Base-by-base conservation (phyloP, 2,113 vertebrate species). In the Indicator maculatus region DNA sequence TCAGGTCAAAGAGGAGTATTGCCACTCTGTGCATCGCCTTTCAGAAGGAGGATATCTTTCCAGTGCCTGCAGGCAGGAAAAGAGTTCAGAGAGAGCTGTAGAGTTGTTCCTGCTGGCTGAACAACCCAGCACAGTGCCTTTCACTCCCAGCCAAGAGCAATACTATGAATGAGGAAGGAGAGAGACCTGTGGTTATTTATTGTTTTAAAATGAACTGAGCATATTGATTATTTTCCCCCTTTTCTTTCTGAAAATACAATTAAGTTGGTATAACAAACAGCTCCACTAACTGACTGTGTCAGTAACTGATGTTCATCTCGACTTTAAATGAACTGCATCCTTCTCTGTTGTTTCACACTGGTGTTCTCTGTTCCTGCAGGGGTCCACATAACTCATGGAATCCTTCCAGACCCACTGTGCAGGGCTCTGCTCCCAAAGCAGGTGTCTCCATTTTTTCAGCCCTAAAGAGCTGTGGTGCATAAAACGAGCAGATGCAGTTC, bases 161-260 rank as follows among this genome's bases (percentile, higher is more conserved):
- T 74, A 16, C 41, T 45, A 45, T 12, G 59, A 26, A 85, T 1
- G 0, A 95, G 72, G 50, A 44, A 82, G 53, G 56, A 76, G 60
- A 88, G 31, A 90, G 28, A 70, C 52, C 47, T 77, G 52, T 53
- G 45, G 60, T 95, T 94, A 94, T 93, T 94, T 90, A 93, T 93
- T 8, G 4, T 60, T 95, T 90, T 88, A 27, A 92, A 94, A 95
- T 88, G 47, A 95, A 95, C 95, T 64, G 41, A 44, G 69, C 53
- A 67, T 94, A 95, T 96, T 95, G 90, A 96, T 96, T 96, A 77
- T 81, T 95, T 95, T 86, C 11, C 31, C 20, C 50, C 55, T 56
- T 78, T 91, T 95, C 79, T 87, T 87, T 91, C 92, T 88, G 72
- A 94, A 94, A 91, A 63, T 52, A 45, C 19, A 0, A 56, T 94